Evolutionary conservation across 2,888 invertebrate genomes (phyloP), one percentile per base, ranked within the genome.

Genomic region (Crioceris asparagi): DNA sequence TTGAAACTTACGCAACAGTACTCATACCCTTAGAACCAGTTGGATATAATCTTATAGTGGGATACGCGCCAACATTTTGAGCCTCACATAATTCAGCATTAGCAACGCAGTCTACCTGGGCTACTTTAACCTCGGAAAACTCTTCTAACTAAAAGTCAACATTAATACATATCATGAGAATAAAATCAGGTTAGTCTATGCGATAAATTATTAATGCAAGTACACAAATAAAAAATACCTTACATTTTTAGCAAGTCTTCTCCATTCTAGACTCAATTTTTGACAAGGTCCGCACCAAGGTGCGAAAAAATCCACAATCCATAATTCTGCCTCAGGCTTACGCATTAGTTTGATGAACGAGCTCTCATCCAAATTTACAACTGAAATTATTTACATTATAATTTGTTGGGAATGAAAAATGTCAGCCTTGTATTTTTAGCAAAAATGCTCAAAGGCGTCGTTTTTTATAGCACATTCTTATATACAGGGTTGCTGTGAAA

Each of bases 271-370:
- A 7, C 72, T 70, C 44, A 84, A 62, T 54, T 74, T 72, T 51
- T 77, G 76, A 56, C 83, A 84, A 1, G 81, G 81, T 2, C 74
- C 76, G 63, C 83, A 84, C 81, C 81, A 82, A 1, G 80, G 77
- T 8, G 79, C 79, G 57, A 69, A 82, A 61, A 75, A 83, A 62
- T 81, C 80, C 2, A 83, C 73, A 16, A 79, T 56, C 78, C 79
- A 82, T 3, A 80, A 58, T 40, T 74, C 70, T 31, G 69, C 64
- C 6, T 56, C 53, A 2, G 66, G 63, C 51, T 77, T 74, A 17
- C 68, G 60, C 10, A 63, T 59, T 18, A 83, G 67, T 39, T 60
- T 57, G 14, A 71, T 59, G 54, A 80, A 83, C 29, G 65, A 66
- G 15, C 65, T 59, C 8, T 65, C 63, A 32, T 68, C 70, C 36